phyloP scores from a whole-genome alignment of 2,888 invertebrate species.

The Metacarcinus magister region DNA sequence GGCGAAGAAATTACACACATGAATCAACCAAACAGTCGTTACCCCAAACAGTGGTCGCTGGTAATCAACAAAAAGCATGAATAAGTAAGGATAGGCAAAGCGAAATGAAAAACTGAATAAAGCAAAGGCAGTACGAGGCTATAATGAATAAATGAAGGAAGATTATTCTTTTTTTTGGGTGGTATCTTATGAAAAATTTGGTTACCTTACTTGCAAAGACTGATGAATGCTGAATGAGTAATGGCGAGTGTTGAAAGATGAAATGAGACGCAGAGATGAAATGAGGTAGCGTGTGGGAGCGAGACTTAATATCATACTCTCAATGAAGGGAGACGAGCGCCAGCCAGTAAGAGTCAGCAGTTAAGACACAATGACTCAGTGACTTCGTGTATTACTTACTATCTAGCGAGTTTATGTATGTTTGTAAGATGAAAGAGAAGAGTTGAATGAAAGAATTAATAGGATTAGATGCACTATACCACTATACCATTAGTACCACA shows the following conservation, averaged over 20 bases:
- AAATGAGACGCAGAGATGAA: background rate
- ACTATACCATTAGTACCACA: background rate
- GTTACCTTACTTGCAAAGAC: background rate
- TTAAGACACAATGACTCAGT: background rate
- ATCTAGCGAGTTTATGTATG: background rate
- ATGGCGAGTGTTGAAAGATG: background rate
- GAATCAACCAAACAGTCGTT: slow-evolving; percentile 37
- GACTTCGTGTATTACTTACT: background rate
- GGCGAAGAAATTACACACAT: background rate
- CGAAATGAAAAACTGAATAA: slow-evolving; percentile 42
- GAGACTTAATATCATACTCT: background rate
- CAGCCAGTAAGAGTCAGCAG: background rate
- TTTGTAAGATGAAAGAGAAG: background rate
- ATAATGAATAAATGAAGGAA: background rate
- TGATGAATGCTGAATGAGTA: background rate
- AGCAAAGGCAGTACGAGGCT: background rate
- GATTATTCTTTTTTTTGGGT: background rate
- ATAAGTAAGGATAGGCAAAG: background rate
- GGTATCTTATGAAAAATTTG: slow-evolving; percentile 27
- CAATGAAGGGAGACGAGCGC: background rate
- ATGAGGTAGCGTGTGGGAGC: background rate
- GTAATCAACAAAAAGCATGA: background rate
- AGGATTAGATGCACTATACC: too few relatives aligned
- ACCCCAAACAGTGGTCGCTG: background rate
- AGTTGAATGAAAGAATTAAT: background rate